Base-by-base conservation (phyloP, 2,888 invertebrate species). In the Lomographa bimaculata region DNA sequence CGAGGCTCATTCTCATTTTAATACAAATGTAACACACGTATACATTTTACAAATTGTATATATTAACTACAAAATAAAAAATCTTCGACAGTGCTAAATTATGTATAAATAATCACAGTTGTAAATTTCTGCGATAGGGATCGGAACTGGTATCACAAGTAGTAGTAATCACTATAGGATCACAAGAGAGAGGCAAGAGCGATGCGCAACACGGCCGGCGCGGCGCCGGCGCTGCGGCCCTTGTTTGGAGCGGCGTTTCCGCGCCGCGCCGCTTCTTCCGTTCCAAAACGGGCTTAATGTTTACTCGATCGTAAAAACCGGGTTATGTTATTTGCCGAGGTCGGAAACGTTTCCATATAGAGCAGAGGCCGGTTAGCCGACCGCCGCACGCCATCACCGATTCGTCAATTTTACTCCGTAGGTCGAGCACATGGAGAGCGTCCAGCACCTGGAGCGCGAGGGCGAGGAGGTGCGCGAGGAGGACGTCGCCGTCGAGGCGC, bases 371-470 rank as follows among this genome's bases (percentile, higher is more conserved):
- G 5, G n/a, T 19, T 10, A 2, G 23, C 5, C 21, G 11, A 10
- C 11, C 10, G 19, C 1, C 1, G 6, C n/a, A n/a, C n/a, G n/a
- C n/a, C n/a, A n/a, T n/a, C n/a, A n/a, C n/a, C 16, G 3, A 6
- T 14, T 8, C 5, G 17, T 12, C 11, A 5, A 20, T 24, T 32
- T 35, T 35, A 25, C 29, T 48, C 9, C 6, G 33, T 40, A 43
- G 45, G 8, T 18, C 23, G 46, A 32, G 30, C 11, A n/a, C 7
- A 83, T 83, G 80, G 81, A 81, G 51, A 71, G 68, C 52, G 70
- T 61, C 7, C 46, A 61, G n/a, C 58, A 66, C 28, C 68, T 72
- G 60, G 49, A 46, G 1, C 67, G 60, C 10, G 54, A 49, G 16
- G 44, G 39, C n/a, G 50, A 48, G 20, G 68, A 66, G 12, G 70